These are phyloP conservation scores for Cheirogaleus major DNA, from an alignment of 2,797 vertebrate genomes.

Conservation along the genomic window DNA sequence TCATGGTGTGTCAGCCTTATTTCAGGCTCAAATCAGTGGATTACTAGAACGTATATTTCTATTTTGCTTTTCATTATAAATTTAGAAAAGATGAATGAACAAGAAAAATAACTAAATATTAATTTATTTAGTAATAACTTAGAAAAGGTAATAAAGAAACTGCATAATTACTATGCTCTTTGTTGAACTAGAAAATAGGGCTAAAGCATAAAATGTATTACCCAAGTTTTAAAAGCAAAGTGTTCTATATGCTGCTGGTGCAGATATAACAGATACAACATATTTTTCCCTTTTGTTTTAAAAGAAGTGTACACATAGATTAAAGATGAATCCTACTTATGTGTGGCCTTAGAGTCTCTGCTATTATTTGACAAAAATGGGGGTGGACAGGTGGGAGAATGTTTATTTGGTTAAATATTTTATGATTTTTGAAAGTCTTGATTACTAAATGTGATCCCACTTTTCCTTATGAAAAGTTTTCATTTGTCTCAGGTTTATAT, in stretches of 20 bases:
- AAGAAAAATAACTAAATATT: constrained; percentile 16
- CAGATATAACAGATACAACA: neutral
- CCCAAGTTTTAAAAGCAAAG: neutral
- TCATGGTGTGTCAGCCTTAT: neutral
- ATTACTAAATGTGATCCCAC: neutral
- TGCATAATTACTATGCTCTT: neutral
- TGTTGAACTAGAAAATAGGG: constrained; percentile 19
- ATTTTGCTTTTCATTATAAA: constrained; percentile 15
- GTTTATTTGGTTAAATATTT: constrained; percentile 12
- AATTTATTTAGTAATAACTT: constrained; percentile 28
- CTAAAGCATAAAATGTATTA: neutral
- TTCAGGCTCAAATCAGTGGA: neutral
- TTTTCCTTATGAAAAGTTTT: constrained; percentile 40
- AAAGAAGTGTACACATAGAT: neutral
- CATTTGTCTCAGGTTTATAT: constrained; percentile 20
- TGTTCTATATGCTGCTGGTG: neutral
- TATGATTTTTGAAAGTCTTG: constrained; percentile 6
- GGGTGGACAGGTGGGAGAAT: neutral
- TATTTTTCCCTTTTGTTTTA: constrained; percentile 45
- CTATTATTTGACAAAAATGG: neutral
- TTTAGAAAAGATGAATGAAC: constrained; percentile 36
- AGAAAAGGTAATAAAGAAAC: constrained; percentile 21
- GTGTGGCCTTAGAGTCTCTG: neutral
- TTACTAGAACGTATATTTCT: constrained; percentile 17
- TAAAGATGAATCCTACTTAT: neutral